Evolutionary conservation across 2,113 vertebrate genomes (phyloP).

Genomic region (Zingel zingel): DNA sequence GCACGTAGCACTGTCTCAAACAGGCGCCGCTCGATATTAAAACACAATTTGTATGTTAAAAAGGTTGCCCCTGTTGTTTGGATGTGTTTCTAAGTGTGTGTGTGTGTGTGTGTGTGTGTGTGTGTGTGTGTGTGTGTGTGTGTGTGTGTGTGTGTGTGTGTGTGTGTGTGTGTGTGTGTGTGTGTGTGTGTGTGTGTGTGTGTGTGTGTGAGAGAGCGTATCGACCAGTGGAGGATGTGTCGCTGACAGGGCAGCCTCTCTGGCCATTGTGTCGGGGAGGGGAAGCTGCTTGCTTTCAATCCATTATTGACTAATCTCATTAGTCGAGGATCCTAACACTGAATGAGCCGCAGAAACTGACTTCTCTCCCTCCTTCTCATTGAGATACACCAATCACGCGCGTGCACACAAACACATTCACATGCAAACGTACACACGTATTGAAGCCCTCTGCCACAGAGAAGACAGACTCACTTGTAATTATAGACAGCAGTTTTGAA

Average conservation of each 20-base stretch:
- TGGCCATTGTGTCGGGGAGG: slow-evolving; percentile 70
- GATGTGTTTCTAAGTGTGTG: slow-evolving; percentile 52
- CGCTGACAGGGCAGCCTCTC: slow-evolving; percentile 71
- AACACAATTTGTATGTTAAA: slow-evolving; percentile 79
- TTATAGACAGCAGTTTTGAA: slow-evolving; percentile 74
- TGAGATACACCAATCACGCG: slow-evolving; percentile 51
- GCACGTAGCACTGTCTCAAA: slow-evolving; percentile 51
- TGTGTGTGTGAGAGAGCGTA: slow-evolving; percentile 28
- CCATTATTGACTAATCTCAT: slow-evolving; percentile 83
- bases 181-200: slow-evolving; percentile 29
- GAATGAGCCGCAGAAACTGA: slow-evolving; percentile 73
- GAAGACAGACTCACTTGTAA: slow-evolving; percentile 69
- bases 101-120: slow-evolving; percentile 30
- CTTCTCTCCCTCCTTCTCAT: slow-evolving; percentile 47
- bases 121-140: slow-evolving; percentile 38
- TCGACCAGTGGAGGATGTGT: slow-evolving; percentile 68
- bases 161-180: slow-evolving; percentile 39
- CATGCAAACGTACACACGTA: slow-evolving; percentile 41
- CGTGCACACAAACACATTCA: slow-evolving; percentile 46
- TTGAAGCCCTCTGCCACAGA: slow-evolving; percentile 45
- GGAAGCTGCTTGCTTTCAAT: slow-evolving; percentile 75
- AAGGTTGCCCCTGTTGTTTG: slow-evolving; percentile 67
- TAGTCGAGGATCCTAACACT: slow-evolving; percentile 78
- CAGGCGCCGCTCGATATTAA: slow-evolving; percentile 63
- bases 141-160: slow-evolving; percentile 29